Conservation (phyloP, 2,113 vertebrate genomes). For the Mormoops blainvillei region DNA sequence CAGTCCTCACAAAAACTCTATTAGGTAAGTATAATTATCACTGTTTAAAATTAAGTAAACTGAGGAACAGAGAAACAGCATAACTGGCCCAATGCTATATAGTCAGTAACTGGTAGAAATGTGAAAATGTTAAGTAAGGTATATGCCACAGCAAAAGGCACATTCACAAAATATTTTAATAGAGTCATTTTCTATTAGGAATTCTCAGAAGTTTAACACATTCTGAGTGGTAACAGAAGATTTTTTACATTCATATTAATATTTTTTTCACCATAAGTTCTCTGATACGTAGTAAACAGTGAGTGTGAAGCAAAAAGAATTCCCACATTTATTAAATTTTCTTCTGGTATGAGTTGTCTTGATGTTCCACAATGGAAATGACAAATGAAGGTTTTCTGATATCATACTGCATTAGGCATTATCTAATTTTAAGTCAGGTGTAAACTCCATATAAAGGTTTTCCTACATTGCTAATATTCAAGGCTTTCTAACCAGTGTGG, state of each 20-base stretch:
- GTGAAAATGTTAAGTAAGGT: neutral
- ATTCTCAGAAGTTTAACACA: constrained; percentile 7
- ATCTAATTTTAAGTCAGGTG: neutral
- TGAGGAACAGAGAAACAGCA: neutral
- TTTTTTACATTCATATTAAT: neutral
- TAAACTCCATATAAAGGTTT: neutral
- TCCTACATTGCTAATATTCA: neutral
- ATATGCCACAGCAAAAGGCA: neutral
- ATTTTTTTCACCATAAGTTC: neutral
- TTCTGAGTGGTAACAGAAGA: neutral
- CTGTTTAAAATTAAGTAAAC: constrained; percentile 15
- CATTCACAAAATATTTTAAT: constrained; percentile 7
- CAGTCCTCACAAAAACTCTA: neutral
- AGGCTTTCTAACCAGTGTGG: constrained; percentile 76
- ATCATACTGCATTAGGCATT: neutral
- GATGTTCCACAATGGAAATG: neutral
- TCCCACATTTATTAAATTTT: constrained; percentile 26
- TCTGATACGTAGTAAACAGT: constrained; percentile 25
- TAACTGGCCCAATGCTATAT: neutral
- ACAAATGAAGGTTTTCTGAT: constrained; percentile 9
- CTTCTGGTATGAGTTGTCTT: neutral
- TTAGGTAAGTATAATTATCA: constrained; percentile 1
- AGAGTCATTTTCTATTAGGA: neutral
- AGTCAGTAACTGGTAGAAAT: neutral
- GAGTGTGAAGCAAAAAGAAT: neutral